These are phyloP conservation scores for Amblyjoppa proteus DNA, from an alignment of 2,888 invertebrate genomes.

Conservation along the genomic window DNA sequence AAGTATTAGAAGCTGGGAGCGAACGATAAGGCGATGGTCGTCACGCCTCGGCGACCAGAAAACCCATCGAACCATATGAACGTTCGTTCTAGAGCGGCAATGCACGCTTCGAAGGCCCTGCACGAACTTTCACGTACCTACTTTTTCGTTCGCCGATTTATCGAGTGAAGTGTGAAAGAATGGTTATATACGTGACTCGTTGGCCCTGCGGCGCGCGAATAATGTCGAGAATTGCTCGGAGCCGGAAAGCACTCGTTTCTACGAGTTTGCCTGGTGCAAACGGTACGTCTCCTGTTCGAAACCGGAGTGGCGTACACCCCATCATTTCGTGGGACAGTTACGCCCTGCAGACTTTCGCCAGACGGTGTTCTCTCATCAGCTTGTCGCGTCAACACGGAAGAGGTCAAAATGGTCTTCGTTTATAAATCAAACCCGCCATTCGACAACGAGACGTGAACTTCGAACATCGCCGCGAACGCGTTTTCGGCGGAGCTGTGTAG, in stretches of 20 bases:
- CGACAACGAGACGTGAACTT: background rate
- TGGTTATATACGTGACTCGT: constrained; percentile 7
- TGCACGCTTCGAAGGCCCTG: constrained; percentile 11
- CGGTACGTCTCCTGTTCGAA: background rate
- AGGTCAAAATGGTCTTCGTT: background rate
- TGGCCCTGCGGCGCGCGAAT: constrained; percentile 15
- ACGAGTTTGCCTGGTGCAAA: constrained; percentile 9
- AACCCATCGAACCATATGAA: constrained; percentile 57
- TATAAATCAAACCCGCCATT: background rate
- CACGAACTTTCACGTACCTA: constrained; percentile 16
- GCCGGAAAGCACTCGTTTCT: constrained; percentile 7
- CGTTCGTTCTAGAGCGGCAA: background rate
- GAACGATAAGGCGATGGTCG: constrained; percentile 69
- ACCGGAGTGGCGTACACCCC: background rate
- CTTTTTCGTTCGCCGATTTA: constrained; percentile 33
- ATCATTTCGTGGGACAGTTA: background rate
- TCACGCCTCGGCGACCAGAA: constrained; percentile 66
- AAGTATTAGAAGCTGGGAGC: constrained; percentile 70
- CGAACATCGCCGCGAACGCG: background rate
- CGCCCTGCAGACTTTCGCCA: background rate
- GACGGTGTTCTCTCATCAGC: background rate
- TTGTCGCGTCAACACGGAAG: constrained; percentile 4
- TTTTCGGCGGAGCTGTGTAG: background rate
- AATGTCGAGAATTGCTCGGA: constrained; percentile 6
- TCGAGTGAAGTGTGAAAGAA: constrained; percentile 30